Percentiles rank a stretch among this genome's conserved stretches.
Evolutionary conservation across 2,888 invertebrate genomes (phyloP).

Genomic region (Pegoplata infirma): DNA sequence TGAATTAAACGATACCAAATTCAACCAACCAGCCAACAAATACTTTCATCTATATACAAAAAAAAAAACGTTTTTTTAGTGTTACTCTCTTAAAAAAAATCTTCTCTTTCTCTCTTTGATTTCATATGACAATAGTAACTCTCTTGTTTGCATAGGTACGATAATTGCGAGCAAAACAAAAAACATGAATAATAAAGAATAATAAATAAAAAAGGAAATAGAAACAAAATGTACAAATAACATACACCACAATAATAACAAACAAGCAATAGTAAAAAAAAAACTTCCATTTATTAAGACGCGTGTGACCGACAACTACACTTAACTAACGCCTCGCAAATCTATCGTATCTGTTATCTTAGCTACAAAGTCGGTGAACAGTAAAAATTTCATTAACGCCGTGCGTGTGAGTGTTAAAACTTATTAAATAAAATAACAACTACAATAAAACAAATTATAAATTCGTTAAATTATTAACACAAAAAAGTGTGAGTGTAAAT

Average conservation of each 20-base stretch:
- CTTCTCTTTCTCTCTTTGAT: neutral
- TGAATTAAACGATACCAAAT: conserved; percentile 24
- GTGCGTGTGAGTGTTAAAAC: conserved; percentile 12
- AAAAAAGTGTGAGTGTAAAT: neutral
- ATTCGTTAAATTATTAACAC: neutral
- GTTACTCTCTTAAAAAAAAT: neutral
- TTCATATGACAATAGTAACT: neutral
- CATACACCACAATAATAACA: conserved; percentile 26
- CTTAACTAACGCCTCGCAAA: neutral
- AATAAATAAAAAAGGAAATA: conserved; percentile 1
- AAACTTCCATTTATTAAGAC: neutral
- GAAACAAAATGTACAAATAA: conserved; percentile 21
- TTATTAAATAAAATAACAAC: neutral
- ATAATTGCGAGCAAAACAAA: conserved; percentile 53
- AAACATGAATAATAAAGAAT: conserved; percentile 44
- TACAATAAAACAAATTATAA: neutral
- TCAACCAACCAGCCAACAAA: conserved; percentile 7
- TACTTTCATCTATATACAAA: conserved; percentile 7
- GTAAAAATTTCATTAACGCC: conserved; percentile 40
- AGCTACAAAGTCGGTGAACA: conserved; percentile 10
- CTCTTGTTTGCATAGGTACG: neutral
- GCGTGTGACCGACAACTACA: neutral
- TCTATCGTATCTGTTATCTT: neutral
- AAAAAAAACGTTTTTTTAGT: conserved; percentile 14
- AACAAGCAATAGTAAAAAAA: conserved; percentile 21